Base-by-base conservation (phyloP, 2,113 vertebrate species). In the Himantopus leucocephalus region DNA sequence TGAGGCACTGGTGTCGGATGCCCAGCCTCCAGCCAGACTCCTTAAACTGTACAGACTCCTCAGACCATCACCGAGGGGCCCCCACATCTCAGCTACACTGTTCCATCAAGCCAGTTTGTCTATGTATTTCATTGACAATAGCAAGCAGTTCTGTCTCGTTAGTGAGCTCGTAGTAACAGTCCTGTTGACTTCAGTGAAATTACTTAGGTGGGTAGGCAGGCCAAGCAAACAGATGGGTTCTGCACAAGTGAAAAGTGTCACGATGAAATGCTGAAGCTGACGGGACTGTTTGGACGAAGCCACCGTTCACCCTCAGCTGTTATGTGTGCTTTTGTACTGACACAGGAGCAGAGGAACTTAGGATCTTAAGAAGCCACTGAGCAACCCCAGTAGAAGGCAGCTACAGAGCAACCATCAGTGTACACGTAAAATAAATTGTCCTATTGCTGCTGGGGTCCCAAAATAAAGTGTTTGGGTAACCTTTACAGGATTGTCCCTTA, bases 261-360 rank as follows among this genome's bases (percentile, higher is more conserved):
- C 3, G 34, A 21, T 19, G 15, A 81, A 72, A 37, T 6, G 5
- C 48, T 22, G 35, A 50, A 22, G 14, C 41, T 67, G 47, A 11
- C 0, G 10, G 27, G 17, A 2, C 47, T 26, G 11, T 58, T 62
- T 0, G 5, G 59, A 35, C 3, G 29, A 39, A 63, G 43, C 8
- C 24, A 60, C 26, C 7, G 0, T 17, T 81, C 55, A n/a, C 27
- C 27, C 7, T 74, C 8, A 0, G 59, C 50, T 26, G 15, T 47
- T 58, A 3, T 1, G 2, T 60, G 14, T 27, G 35, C 27, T 75
- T 76, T 64, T 32, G 34, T 45, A 17, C 50, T 34, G 47, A 29
- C 48, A 34, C 34, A 35, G 53, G 21, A 39, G 39, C 39, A 39
- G 39, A 39, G 39, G 39, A 71, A 48, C 39, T 64, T 26, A 30